Evolutionary conservation across 2,113 vertebrate genomes (phyloP).

Genomic region (Nicator chloris): DNA sequence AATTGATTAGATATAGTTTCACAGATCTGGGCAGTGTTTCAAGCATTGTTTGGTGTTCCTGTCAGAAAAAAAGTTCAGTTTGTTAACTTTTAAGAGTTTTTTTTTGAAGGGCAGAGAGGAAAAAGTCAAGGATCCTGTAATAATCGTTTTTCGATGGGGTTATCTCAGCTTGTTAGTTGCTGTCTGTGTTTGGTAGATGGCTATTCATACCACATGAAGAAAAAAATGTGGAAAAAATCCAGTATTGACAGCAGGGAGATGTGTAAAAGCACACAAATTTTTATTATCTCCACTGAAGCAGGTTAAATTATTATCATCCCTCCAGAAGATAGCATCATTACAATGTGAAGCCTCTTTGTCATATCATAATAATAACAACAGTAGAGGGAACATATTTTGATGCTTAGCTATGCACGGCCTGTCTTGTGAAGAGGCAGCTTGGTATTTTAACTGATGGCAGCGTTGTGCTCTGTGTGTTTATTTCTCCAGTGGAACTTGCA

Average conservation of each 20-base stretch:
- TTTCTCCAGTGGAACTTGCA: constrained; percentile 18
- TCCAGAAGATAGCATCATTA: constrained; percentile 8
- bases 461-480: background rate
- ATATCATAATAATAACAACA: background rate
- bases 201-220: background rate
- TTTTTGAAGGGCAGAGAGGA: background rate
- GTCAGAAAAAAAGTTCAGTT: background rate
- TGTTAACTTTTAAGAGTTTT: constrained; percentile 4
- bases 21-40: constrained; percentile 16
- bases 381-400: background rate
- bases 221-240: background rate
- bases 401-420: background rate
- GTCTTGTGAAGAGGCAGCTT: background rate
- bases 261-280: background rate
- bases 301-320: background rate
- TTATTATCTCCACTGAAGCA: constrained; percentile 30
- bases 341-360: background rate
- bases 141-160: background rate
- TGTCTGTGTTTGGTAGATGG: background rate
- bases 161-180: background rate
- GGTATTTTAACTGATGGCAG: background rate
- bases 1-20: constrained; percentile 52
- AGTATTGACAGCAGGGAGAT: background rate
- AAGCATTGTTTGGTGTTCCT: background rate
- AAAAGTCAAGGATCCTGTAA: background rate